Percentiles rank a stretch among this genome's conserved stretches.
These are phyloP conservation scores for Acrossocheilus fasciatus DNA, from an alignment of 2,797 vertebrate species.

Conservation along the genomic window DNA sequence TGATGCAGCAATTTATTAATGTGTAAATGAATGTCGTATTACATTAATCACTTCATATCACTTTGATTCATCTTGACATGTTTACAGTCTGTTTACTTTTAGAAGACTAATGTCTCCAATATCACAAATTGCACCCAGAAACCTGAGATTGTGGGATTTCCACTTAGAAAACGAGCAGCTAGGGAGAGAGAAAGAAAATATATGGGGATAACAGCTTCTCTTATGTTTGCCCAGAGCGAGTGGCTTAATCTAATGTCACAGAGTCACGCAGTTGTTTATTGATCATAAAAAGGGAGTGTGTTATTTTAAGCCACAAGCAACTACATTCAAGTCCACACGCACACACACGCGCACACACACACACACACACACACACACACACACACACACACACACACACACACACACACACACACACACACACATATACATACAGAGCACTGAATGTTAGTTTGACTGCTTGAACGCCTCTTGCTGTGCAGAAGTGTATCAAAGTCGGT, in stretches of 20 bases:
- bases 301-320: constrained; percentile 29
- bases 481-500: not conserved
- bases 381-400: not conserved
- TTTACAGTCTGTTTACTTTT: constrained; percentile 30
- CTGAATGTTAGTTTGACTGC: constrained; percentile 6
- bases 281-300: constrained; percentile 43
- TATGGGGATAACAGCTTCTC: constrained; percentile 13
- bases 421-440: not conserved
- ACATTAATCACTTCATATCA: constrained; percentile 26
- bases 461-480: not conserved
- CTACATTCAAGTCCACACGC: not conserved
- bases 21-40: constrained; percentile 34
- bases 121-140: constrained; percentile 23
- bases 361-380: constrained; percentile 17
- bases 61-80: constrained; percentile 41
- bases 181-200: constrained; percentile 2
- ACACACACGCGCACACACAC: not conserved
- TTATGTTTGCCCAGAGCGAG: constrained; percentile 35
- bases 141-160: not conserved
- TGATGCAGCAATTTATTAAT: constrained; percentile 8
- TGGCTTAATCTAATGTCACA: constrained; percentile 46
- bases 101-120: constrained; percentile 20
- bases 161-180: not conserved
- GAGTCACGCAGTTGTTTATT: constrained; percentile 51
- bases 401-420: constrained; percentile 18